Percentiles rank a stretch among this genome's conserved stretches.
phyloP scores from a whole-genome alignment of 37 sponge, comb jelly and placozoan species.

The Trichoplax adhaerens region DNA sequence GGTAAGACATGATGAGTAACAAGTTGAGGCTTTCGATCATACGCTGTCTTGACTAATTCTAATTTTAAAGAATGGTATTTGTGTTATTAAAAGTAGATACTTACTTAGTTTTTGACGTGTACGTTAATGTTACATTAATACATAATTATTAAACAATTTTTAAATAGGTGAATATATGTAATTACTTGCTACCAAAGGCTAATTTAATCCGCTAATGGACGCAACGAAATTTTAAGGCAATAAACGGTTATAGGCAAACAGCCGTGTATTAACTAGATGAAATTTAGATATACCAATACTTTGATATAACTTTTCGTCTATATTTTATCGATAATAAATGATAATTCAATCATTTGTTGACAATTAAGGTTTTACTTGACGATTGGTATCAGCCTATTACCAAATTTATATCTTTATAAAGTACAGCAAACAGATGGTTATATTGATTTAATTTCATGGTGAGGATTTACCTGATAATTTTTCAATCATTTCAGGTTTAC shows the following conservation, averaged over 20 bases:
- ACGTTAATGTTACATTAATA: background rate
- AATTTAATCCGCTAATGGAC: background rate
- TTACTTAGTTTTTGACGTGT: constrained; percentile 3
- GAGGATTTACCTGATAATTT: constrained; percentile 49
- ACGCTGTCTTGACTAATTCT: constrained; percentile 27
- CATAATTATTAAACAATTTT: no score
- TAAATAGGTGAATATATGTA: no score
- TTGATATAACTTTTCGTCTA: no score
- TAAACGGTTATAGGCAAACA: no score
- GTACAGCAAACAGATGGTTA: no score
- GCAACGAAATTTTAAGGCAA: background rate
- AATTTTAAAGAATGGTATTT: background rate
- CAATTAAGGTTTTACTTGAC: no score
- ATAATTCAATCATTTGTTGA: no score
- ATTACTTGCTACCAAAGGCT: background rate
- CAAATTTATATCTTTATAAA: no score
- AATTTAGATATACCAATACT: no score
- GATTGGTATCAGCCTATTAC: no score
- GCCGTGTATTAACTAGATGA: no score
- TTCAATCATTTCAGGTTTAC: constrained; percentile 43
- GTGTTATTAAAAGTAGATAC: background rate
- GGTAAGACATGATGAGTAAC: constrained; percentile 57
- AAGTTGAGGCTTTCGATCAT: constrained; percentile 29
- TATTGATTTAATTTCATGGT: background rate
- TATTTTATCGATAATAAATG: no score